Evolutionary conservation across 2,113 vertebrate genomes (phyloP).

Genomic region (Neotragus pygmaeus): DNA sequence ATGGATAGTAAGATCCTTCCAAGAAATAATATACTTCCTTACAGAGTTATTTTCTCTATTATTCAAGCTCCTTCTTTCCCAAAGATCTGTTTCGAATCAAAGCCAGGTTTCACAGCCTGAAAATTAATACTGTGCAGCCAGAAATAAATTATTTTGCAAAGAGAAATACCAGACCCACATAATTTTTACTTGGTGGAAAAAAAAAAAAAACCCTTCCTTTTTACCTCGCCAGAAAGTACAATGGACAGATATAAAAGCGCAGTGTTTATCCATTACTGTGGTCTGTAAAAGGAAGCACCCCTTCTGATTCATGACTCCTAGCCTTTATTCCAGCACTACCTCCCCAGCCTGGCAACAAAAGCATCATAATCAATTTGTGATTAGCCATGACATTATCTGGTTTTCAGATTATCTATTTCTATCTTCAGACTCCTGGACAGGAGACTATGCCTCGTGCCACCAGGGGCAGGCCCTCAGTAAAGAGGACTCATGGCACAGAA

Average conservation of each 20-base stretch:
- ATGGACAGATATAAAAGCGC: slow-evolving; percentile 20
- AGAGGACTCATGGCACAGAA: neutral
- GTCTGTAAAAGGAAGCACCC: neutral
- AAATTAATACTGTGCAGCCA: slow-evolving; percentile 62
- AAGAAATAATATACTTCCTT: slow-evolving; percentile 67
- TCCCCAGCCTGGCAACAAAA: neutral
- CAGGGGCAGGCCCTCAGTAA: neutral
- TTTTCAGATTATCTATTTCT: slow-evolving; percentile 27
- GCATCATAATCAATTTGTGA: neutral
- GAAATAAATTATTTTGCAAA: slow-evolving; percentile 70
- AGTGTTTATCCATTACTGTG: neutral
- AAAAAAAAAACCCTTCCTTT: neutral
- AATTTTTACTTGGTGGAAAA: slow-evolving; percentile 30
- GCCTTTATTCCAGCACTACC: neutral
- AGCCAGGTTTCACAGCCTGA: slow-evolving; percentile 69
- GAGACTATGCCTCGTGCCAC: neutral
- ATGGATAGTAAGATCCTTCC: slow-evolving; percentile 40
- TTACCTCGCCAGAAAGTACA: slow-evolving; percentile 40
- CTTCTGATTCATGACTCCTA: neutral
- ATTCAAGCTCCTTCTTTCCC: slow-evolving; percentile 36
- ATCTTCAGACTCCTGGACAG: neutral
- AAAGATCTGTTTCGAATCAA: slow-evolving; percentile 56
- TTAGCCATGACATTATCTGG: neutral
- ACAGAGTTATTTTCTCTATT: slow-evolving; percentile 55
- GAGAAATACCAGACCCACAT: slow-evolving; percentile 67